These are phyloP conservation scores for Gymnocheta viridis DNA, from an alignment of 2,888 invertebrate genomes.

Conservation along the genomic window DNA sequence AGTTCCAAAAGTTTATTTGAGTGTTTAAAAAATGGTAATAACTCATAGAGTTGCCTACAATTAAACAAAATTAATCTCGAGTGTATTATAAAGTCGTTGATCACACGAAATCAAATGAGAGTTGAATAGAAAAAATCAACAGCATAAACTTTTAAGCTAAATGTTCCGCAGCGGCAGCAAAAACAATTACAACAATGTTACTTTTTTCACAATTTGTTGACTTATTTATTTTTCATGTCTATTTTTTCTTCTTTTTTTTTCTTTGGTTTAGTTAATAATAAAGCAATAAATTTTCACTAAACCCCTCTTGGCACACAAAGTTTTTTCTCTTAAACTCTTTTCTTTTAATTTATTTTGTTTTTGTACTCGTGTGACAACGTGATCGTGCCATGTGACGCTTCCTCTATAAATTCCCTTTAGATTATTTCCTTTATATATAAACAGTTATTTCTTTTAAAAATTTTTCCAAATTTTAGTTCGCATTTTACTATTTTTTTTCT, in stretches of 20 bases:
- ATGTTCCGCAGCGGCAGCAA: background rate
- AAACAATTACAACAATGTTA: constrained; percentile 25
- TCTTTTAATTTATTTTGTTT: constrained; percentile 27
- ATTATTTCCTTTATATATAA: constrained; percentile 60
- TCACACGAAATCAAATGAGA: constrained; percentile 18
- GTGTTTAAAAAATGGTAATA: background rate
- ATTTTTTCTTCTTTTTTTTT: background rate
- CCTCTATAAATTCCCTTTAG: constrained; percentile 65
- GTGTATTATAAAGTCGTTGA: constrained; percentile 19
- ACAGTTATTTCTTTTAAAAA: constrained; percentile 25
- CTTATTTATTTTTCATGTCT: constrained; percentile 27
- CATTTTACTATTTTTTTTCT: constrained; percentile 23
- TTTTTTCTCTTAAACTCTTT: constrained; percentile 26
- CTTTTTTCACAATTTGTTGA: constrained; percentile 28
- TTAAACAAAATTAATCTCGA: constrained; percentile 9
- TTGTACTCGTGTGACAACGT: constrained; percentile 58
- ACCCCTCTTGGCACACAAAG: constrained; percentile 62
- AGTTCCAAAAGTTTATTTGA: background rate
- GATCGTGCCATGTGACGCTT: constrained; percentile 70
- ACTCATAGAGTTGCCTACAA: background rate
- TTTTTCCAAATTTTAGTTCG: constrained; percentile 26
- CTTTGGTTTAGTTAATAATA: constrained; percentile 59
- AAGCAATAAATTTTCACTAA: constrained; percentile 69
- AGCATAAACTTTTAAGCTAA: constrained; percentile 39
- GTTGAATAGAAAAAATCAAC: background rate